Conservation (phyloP, 2,113 vertebrate genomes). For the Corythornis cristatus region DNA sequence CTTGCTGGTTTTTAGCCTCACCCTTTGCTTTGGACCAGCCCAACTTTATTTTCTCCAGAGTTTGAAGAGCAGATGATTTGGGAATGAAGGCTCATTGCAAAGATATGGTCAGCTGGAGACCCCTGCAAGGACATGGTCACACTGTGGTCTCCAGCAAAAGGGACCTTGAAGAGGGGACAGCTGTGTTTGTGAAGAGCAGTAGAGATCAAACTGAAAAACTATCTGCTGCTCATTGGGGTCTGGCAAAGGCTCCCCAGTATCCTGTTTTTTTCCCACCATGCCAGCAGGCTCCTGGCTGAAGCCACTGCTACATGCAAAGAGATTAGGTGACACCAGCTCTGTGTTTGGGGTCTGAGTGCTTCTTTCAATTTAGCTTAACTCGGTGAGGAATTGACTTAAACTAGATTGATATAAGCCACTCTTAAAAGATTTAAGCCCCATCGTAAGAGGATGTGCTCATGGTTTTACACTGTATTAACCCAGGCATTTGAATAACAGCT, state of each 20-base stretch:
- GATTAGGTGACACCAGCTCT: constrained; percentile 4
- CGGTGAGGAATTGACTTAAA: constrained; percentile 62
- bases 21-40: neutral
- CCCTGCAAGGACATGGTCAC: neutral
- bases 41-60: neutral
- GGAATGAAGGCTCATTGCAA: neutral
- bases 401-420: constrained; percentile 69
- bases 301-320: neutral
- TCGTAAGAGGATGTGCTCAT: constrained; percentile 62
- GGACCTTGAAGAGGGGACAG: neutral
- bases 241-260: neutral
- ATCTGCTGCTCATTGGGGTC: neutral
- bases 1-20: neutral
- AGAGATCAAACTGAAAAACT: neutral
- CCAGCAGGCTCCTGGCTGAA: neutral
- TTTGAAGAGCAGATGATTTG: neutral
- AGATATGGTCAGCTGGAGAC: neutral
- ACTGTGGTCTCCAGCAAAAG: neutral
- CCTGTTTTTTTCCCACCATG: neutral
- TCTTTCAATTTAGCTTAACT: constrained; percentile 64
- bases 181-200: neutral
- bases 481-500: constrained; percentile 55
- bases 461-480: constrained; percentile 66
- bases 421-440: constrained; percentile 57
- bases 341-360: constrained; percentile 54